These are phyloP conservation scores for Hippocampus abdominalis DNA, from an alignment of 2,113 vertebrate genomes.

Conservation along the genomic window DNA sequence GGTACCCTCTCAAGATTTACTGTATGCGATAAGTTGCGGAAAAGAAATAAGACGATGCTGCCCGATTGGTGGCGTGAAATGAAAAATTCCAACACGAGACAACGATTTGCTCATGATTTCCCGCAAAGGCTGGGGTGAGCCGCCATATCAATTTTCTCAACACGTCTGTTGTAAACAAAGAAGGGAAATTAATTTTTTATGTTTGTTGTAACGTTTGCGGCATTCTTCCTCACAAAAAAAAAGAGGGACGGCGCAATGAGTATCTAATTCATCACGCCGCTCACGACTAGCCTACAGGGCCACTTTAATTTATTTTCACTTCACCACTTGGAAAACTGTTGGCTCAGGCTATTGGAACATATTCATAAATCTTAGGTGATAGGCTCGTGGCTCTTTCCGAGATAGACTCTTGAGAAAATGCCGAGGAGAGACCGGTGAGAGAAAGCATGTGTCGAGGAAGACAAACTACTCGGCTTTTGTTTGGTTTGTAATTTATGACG, in stretches of 20 bases:
- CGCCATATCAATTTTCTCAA: conserved; percentile 44
- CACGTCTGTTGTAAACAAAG: conserved; percentile 41
- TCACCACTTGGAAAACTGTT: conserved; percentile 78
- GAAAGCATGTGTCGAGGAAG: conserved; percentile 35
- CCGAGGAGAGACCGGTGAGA: conserved; percentile 36
- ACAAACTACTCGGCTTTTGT: conserved; percentile 65
- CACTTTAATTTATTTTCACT: conserved; percentile 78
- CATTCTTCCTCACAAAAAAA: conserved; percentile 31
- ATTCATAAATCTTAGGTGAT: conserved; percentile 79
- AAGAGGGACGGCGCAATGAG: conserved; percentile 63
- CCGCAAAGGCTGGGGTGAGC: conserved; percentile 29
- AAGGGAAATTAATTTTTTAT: conserved; percentile 48
- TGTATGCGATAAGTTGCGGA: neutral
- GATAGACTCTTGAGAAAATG: conserved; percentile 64
- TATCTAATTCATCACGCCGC: conserved; percentile 75
- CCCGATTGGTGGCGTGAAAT: neutral
- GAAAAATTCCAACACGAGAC: neutral
- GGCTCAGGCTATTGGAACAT: conserved; percentile 79
- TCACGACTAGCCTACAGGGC: conserved; percentile 73
- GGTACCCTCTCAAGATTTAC: conserved; percentile 9
- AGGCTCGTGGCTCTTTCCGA: conserved; percentile 66
- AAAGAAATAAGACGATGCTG: neutral
- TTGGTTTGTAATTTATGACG: conserved; percentile 64
- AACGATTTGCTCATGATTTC: conserved; percentile 27
- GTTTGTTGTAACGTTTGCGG: conserved; percentile 35